Evolutionary conservation across 2,797 vertebrate species (phyloP).

Genomic region (Carduelis carduelis): DNA sequence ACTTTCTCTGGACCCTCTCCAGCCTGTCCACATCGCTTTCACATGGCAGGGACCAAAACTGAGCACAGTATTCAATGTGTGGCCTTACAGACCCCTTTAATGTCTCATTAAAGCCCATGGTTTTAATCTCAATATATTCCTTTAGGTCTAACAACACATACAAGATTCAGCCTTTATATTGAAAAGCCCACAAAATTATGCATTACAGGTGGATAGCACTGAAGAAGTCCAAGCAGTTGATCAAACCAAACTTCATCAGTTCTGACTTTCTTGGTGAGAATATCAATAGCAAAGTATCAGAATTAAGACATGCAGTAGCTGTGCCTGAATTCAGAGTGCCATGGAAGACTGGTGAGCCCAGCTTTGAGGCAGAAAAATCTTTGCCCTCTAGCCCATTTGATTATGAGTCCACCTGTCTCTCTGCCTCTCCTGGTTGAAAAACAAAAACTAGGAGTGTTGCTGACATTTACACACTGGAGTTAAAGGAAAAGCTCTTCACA

Average conservation of each 20-base stretch:
- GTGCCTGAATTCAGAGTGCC: background rate
- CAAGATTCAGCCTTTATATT: background rate
- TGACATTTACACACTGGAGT: background rate
- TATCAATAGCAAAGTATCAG: background rate
- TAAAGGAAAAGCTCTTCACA: background rate
- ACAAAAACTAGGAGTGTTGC: background rate
- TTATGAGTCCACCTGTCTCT: background rate
- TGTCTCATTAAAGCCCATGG: background rate
- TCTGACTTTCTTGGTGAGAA: background rate
- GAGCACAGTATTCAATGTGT: background rate
- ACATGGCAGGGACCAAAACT: background rate
- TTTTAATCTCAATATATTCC: background rate
- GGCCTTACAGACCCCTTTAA: background rate
- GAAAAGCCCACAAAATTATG: background rate
- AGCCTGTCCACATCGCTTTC: background rate
- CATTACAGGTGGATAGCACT: background rate
- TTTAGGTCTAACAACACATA: background rate
- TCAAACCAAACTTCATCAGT: background rate
- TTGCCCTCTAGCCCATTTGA: fast-evolving
- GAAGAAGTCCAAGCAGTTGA: background rate
- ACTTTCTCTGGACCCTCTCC: background rate
- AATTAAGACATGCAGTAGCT: background rate
- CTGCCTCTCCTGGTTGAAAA: background rate
- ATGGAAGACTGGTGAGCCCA: background rate
- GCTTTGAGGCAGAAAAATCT: background rate